Evolutionary conservation across 2,888 invertebrate genomes (phyloP).

Genomic region (Dryocosmus kuriphilus): DNA sequence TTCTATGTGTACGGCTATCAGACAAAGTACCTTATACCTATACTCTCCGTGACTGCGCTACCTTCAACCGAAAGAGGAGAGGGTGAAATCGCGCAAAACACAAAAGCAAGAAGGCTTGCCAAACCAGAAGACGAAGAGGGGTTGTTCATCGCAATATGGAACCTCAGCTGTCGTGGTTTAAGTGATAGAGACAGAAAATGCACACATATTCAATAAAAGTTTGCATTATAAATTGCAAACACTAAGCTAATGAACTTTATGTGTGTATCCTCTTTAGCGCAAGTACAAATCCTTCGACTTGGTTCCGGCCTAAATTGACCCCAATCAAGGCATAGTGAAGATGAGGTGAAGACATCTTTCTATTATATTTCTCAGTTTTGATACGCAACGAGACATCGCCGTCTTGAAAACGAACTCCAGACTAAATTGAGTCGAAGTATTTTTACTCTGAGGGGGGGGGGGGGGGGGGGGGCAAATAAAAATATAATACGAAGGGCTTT

Average conservation of each 20-base stretch:
- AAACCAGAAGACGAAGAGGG: constrained; percentile 13
- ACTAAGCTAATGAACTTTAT: no score
- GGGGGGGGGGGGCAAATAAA: no score
- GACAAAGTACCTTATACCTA: constrained; percentile 61
- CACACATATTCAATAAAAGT: neutral
- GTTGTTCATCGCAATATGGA: constrained; percentile 33
- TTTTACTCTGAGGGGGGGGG: no score
- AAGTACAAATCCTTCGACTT: no score
- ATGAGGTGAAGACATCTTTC: no score
- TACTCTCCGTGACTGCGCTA: constrained; percentile 58
- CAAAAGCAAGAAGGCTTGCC: constrained; percentile 27
- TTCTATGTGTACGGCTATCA: constrained; percentile 63
- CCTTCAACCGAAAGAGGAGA: constrained; percentile 51
- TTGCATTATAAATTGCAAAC: neutral
- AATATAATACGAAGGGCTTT: neutral
- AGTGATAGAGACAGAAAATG: neutral
- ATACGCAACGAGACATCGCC: no score
- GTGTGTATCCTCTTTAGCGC: no score
- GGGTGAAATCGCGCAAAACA: constrained; percentile 47
- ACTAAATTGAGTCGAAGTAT: no score
- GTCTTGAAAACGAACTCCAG: no score
- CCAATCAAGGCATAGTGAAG: no score
- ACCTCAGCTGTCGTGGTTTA: neutral
- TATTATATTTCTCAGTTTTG: no score
- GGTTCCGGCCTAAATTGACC: no score